Evolutionary conservation across 2,888 invertebrate species (phyloP).

Genomic region (Bruchidius siliquastri): DNA sequence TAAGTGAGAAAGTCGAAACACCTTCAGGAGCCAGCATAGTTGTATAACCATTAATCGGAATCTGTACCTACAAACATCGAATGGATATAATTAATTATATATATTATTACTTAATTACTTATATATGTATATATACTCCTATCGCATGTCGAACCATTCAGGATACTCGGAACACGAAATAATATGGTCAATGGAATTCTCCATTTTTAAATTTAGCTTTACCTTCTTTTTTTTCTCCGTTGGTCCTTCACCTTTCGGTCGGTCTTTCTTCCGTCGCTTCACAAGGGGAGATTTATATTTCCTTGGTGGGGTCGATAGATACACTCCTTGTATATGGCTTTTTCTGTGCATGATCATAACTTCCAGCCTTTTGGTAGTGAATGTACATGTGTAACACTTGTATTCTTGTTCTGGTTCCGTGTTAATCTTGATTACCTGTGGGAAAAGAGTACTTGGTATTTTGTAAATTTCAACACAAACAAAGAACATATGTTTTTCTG

Average conservation of each 20-base stretch:
- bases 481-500: too few species aligned
- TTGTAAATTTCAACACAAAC: too few species aligned
- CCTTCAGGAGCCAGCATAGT: too few species aligned
- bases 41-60: too few species aligned
- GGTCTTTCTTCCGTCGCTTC: conserved; percentile 8
- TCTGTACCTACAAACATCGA: neutral
- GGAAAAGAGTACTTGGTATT: too few species aligned
- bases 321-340: conserved; percentile 56
- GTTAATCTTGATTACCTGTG: conserved; percentile 21
- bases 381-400: conserved; percentile 40
- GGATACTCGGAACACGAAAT: too few species aligned
- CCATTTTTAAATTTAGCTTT: too few species aligned
- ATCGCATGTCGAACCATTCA: too few species aligned
- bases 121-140: too few species aligned
- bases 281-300: conserved; percentile 22
- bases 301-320: conserved; percentile 23
- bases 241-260: conserved; percentile 2
- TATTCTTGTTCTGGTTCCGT: conserved; percentile 26
- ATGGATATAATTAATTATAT: neutral
- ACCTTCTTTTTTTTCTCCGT: conserved; percentile 23
- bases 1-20: too few species aligned
- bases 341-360: conserved; percentile 70
- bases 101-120: too few species aligned
- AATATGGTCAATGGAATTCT: too few species aligned
- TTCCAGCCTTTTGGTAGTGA: conserved; percentile 64